Base-by-base conservation (phyloP, 2,113 vertebrate species). In the Semnornis frantzii region DNA sequence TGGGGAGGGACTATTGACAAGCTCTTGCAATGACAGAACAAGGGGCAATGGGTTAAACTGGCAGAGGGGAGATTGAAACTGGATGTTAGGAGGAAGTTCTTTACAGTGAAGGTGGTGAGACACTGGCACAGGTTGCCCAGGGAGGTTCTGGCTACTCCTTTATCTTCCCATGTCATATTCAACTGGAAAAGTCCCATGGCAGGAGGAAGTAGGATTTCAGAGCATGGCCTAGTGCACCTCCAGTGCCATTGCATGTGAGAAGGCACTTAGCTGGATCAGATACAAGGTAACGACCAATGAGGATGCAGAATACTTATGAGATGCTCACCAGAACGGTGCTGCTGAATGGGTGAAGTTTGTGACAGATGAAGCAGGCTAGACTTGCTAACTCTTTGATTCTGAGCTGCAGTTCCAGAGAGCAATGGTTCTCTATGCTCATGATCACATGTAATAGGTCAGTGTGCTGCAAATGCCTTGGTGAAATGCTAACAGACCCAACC, bases 331-430 rank as follows among this genome's bases (percentile, higher is more conserved):
- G 55, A 87, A 85, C 15, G 64, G 64, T 44, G 69, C 15, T 73
- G 79, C 86, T 33, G 79, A 87, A 82, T 73, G 68, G 90, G 85
- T 77, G 92, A 85, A 82, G 75, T 74, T 33, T 91, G 70, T 79
- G 85, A n/a, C 59, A 94, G 68, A 82, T 65, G 34, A 93, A 70
- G 83, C 75, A 87, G 75, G 66, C 74, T 48, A 57, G 72, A 73
- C 83, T 70, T 33, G 27, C 46, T 34, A 18, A 54, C 39, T 50
- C 72, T 66, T 72, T 50, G 72, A 39, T 62, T 39, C 69, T 63
- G 34, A 92, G 68, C 79, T 85, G 90, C 76, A 70, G 59, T 58
- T 73, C 24, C n/a, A 85, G 82, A 42, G 74, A 16, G 68, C 3
- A 6, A 9, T 0, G 4, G 63, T 39, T 94, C 60, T 65, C 60